phyloP scores from a whole-genome alignment of 1,140 invertebrate genomes.

The Lysiphlebus fabarum region DNA sequence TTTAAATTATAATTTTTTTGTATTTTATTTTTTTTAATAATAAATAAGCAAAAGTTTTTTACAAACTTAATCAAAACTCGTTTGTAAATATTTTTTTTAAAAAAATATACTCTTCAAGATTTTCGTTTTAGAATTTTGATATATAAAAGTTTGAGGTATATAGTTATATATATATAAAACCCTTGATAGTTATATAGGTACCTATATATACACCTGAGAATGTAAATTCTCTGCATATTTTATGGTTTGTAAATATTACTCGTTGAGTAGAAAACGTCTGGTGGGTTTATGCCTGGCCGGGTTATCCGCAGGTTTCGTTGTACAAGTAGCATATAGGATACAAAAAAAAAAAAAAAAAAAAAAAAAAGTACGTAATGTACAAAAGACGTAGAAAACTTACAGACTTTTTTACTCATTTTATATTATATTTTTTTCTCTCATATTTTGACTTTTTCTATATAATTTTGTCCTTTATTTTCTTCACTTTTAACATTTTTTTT shows the following conservation, averaged over 20 bases:
- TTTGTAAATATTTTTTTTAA: neutral
- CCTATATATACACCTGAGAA: neutral
- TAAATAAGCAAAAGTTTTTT: conserved; percentile 5
- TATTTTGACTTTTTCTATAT: no score
- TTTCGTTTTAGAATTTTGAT: conserved; percentile 6
- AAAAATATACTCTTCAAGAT: neutral
- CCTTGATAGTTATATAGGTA: no score
- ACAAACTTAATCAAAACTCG: conserved; percentile 8
- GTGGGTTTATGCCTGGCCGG: conserved; percentile 29
- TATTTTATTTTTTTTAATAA: conserved; percentile 15
- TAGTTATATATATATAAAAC: conserved; percentile 1
- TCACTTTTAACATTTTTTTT: no score
- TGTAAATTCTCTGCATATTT: conserved; percentile 29
- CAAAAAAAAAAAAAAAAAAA: no score
- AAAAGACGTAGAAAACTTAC: conserved; percentile 33
- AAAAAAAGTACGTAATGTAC: no score
- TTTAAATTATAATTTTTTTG: neutral
- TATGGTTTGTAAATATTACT: conserved; percentile 32
- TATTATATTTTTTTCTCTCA: no score
- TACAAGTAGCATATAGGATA: conserved; percentile 22
- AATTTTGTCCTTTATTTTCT: no score
- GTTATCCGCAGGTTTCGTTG: conserved; percentile 23
- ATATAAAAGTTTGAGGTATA: neutral
- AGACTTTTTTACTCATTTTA: conserved; percentile 41
- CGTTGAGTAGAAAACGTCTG: conserved; percentile 22